Evolutionary conservation across 2,888 invertebrate species (phyloP), one percentile per base, ranked within the genome.

Genomic region (Willowsia nigromaculata): DNA sequence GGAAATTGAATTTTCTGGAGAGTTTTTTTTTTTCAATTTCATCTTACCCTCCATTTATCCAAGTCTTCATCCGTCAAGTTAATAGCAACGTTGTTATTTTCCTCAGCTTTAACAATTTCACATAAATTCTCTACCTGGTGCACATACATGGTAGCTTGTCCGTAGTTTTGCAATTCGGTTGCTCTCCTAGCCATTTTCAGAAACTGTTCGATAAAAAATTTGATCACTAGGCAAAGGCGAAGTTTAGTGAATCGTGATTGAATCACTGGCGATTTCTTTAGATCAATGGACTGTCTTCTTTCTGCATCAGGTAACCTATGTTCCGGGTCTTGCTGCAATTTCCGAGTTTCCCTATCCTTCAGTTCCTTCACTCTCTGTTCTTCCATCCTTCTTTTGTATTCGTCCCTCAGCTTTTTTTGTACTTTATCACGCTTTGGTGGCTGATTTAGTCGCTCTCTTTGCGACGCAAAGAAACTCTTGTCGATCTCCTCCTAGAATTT

Each of bases 201-300:
- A 92, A 96, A 96, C 93, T 97, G 96, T 22, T 95, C 94, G 76
- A 97, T 95, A 92, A 97, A 96, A 93, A 96, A 96, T 93, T 96
- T 95, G 0, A 97, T 86, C 15, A 91, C 47, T 11, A 91, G 74
- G 0, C 85, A 76, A 22, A 88, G 78, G 4, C 92, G 87, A 27
- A 90, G 56, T 5, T 62, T 30, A 11, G 74, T 53, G 56, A 88
- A 91, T 9, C 71, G 84, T 71, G 81, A 68, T 83, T 76, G 53
- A 7, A 85, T 85, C 5, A 90, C 90, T 4, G 90, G 88, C 0
- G 25, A 0, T 89, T 90, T 47, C 53, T 91, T 89, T 43, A 92
- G 83, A 78, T 92, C 90, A 11, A 92, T 92, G 1, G 92, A 91
- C 18, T 89, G 81, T 85, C 90, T 89, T 81, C 74, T 90, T 76